A percentile compares a stretch with the other conserved stretches of the same genome.
Conservation (phyloP, 1,140 invertebrate genomes). For the Caenorhabditis briggsae region DNA sequence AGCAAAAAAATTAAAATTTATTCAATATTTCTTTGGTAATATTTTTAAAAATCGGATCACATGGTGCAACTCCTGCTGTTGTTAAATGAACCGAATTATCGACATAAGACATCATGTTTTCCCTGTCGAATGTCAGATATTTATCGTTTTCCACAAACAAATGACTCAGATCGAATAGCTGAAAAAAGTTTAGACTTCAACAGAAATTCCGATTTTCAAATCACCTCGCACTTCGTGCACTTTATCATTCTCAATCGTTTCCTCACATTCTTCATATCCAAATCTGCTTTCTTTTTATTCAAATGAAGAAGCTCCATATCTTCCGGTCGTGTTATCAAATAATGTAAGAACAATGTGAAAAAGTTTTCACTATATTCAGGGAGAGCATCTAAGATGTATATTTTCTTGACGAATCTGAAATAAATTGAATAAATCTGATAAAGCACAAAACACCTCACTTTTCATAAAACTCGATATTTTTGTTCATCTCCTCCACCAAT, state of each 20-base stretch:
- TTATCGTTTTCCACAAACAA: not conserved
- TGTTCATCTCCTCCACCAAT: not conserved
- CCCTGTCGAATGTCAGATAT: not conserved
- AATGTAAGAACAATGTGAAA: not conserved
- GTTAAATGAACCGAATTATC: conserved; percentile 20
- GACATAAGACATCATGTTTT: not conserved
- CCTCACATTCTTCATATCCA: not conserved
- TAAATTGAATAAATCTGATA: too few species aligned
- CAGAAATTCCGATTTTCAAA: too few species aligned
- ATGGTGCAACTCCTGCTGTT: not conserved
- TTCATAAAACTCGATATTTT: not conserved
- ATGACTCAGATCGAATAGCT: conserved; percentile 11
- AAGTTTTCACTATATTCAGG: conserved; percentile 11
- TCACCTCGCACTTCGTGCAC: not conserved
- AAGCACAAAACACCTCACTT: not conserved
- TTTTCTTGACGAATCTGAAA: not conserved
- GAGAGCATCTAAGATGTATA: not conserved
- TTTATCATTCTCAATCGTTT: not conserved
- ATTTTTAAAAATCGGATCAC: not conserved
- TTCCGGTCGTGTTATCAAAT: not conserved
- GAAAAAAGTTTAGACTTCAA: not conserved
- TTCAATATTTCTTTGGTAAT: not conserved
- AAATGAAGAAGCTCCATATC: not conserved
- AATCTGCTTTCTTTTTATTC: conserved; percentile 18
- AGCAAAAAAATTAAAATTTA: not conserved